Evolutionary conservation across 2,113 vertebrate species (phyloP).

Genomic region (Prietella phreatophila): DNA sequence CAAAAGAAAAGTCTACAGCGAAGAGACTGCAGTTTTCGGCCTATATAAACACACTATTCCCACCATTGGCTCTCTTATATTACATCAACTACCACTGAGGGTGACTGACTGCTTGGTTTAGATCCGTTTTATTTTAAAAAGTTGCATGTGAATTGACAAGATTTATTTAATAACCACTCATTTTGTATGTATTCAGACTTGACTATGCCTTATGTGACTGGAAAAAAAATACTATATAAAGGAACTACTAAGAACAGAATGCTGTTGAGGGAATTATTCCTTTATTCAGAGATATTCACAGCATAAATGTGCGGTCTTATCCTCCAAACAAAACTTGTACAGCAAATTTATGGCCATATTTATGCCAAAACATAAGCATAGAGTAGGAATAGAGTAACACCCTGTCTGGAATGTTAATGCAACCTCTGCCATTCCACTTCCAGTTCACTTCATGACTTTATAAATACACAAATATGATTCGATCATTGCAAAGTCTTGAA

Average conservation of each 20-base stretch:
- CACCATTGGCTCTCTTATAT: neutral
- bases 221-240: neutral
- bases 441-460: neutral
- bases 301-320: neutral
- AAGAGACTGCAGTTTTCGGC: neutral
- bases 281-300: neutral
- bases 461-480: neutral
- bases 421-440: neutral
- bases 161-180: neutral
- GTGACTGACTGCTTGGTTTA: neutral
- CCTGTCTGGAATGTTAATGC: neutral
- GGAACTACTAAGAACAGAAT: neutral
- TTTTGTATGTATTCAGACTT: neutral
- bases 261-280: neutral
- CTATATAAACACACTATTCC: slow-evolving; percentile 26
- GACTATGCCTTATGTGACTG: neutral
- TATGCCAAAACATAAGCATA: neutral
- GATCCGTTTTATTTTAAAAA: neutral
- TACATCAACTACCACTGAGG: neutral
- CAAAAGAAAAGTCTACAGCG: neutral
- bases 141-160: neutral
- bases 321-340: neutral
- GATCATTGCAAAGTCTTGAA: neutral
- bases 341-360: neutral
- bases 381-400: neutral